Evolutionary conservation across 92 coral and sea anemone genomes (phyloP), one percentile per base, ranked within the genome.

Genomic region (Nematostella vectensis): DNA sequence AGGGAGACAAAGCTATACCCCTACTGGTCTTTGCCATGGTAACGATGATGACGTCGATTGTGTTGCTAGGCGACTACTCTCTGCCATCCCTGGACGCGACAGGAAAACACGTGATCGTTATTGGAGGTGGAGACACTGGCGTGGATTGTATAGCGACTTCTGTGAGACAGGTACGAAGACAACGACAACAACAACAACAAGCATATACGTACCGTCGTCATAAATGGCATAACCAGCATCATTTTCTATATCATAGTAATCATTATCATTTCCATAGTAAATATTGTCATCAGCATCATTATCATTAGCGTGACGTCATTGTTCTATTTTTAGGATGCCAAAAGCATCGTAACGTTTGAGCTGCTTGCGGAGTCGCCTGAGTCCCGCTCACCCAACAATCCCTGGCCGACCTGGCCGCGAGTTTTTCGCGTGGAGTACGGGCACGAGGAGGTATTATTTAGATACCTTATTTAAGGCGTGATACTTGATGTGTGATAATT

Each of bases 101-200:
- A 47, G 87, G 82, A 44, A 69, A 79, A 65, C 71, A 89, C 68
- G 95, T 89, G 40, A 55, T 89, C 59, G 79, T 89, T 30, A 89
- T 89, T 67, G 97, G 97, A 9, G 97, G 95, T 53, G 97, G 97
- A 8, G 97, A 89, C 50, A 89, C 97, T 8, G 95, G 97, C 3
- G 97, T 89, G 25, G 97, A 89, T 62, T 89, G 97, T 38, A 87
- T 89, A 50, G 97, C 87, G 24, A 89, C 95, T 1, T 85, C 95
- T 3, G 63, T 89, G 25, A 81, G 97, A 77, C 97, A 89, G 88
- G 97, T 85, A 40, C 0, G 56, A 25, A 1, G 1, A 18, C 1
- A 8, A 33, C 13, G 12, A 17, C n/a, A n/a, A n/a, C n/a, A n/a
- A n/a, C n/a, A n/a, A n/a, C n/a, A n/a, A n/a, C n/a, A n/a, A n/a